phyloP scores from a whole-genome alignment of 2,888 invertebrate genomes.

The Steinernema hermaphroditum region DNA sequence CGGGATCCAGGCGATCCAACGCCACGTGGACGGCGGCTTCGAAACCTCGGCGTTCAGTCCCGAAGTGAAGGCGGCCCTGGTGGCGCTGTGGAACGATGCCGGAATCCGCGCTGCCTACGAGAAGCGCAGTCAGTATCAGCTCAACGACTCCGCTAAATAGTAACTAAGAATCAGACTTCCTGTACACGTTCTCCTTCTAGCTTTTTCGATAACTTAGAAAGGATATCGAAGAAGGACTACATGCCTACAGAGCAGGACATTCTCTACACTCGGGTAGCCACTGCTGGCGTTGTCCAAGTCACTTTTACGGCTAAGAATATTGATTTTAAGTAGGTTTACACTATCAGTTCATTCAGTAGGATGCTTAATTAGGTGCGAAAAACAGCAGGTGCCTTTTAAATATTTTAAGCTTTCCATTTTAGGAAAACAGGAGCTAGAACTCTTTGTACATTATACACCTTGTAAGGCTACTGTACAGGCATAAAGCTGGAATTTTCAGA shows the following conservation, averaged over 20 bases:
- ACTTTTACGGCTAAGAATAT: slow-evolving; percentile 53
- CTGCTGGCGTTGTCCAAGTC: slow-evolving; percentile 58
- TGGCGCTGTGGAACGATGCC: slow-evolving; percentile 48
- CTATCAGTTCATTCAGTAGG: too few species aligned
- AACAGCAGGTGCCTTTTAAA: too few species aligned
- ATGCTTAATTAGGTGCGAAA: too few species aligned
- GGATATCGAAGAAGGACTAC: slow-evolving; percentile 50
- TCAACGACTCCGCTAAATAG: slow-evolving; percentile 52
- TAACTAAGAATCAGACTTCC: slow-evolving; percentile 36
- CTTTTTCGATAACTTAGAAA: slow-evolving; percentile 61
- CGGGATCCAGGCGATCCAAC: slow-evolving; percentile 11
- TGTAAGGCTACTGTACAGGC: not conserved
- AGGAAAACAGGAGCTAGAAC: too few species aligned
- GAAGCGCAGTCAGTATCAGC: slow-evolving; percentile 43
- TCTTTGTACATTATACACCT: too few species aligned
- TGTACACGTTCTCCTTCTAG: slow-evolving; percentile 47
- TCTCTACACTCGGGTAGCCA: slow-evolving; percentile 59
- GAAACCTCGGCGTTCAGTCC: slow-evolving; percentile 39
- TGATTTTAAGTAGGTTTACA: slow-evolving; percentile 46
- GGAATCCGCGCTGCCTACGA: slow-evolving; percentile 34
- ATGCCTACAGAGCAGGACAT: slow-evolving; percentile 58
- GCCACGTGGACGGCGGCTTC: slow-evolving; percentile 38
- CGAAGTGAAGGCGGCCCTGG: slow-evolving; percentile 42
- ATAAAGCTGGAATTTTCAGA: not conserved
- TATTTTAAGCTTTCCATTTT: not conserved